Evolutionary conservation across 2,888 invertebrate genomes (phyloP).

Genomic region (Boloria euphrosyne): DNA sequence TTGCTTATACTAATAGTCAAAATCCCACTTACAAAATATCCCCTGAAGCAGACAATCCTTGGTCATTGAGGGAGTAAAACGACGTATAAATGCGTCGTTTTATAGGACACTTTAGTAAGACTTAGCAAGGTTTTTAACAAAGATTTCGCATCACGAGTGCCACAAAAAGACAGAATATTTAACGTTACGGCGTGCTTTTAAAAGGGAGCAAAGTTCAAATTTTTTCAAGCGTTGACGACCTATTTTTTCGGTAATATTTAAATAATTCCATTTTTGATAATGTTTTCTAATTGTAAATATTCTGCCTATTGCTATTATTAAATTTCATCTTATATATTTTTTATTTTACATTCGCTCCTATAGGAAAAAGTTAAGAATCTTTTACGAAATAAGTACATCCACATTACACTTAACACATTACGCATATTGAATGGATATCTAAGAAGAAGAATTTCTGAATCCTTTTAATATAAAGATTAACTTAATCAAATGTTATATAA

Average conservation of each 20-base stretch:
- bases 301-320: background rate
- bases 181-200: conserved; percentile 23
- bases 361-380: too few relatives aligned
- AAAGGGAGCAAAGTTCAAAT: conserved; percentile 21
- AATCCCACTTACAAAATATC: too few relatives aligned
- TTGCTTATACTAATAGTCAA: too few relatives aligned
- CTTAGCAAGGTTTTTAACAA: conserved; percentile 11
- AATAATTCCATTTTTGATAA: background rate
- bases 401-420: too few relatives aligned
- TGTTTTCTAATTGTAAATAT: background rate
- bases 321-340: too few relatives aligned
- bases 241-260: conserved; percentile 30
- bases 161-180: conserved; percentile 33
- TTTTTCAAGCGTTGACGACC: conserved; percentile 28
- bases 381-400: too few relatives aligned
- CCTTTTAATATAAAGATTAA: too few relatives aligned
- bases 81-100: conserved; percentile 12
- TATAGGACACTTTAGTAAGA: conserved; percentile 11
- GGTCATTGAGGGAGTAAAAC: background rate
- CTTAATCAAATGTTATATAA: too few relatives aligned
- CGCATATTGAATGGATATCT: too few relatives aligned
- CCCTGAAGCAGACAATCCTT: too few relatives aligned
- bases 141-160: conserved; percentile 7
- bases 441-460: too few relatives aligned
- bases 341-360: too few relatives aligned